Percentiles rank a stretch among this genome's conserved stretches.
Conservation (phyloP, 1,140 invertebrate genomes). For the Orussus abietinus region DNA sequence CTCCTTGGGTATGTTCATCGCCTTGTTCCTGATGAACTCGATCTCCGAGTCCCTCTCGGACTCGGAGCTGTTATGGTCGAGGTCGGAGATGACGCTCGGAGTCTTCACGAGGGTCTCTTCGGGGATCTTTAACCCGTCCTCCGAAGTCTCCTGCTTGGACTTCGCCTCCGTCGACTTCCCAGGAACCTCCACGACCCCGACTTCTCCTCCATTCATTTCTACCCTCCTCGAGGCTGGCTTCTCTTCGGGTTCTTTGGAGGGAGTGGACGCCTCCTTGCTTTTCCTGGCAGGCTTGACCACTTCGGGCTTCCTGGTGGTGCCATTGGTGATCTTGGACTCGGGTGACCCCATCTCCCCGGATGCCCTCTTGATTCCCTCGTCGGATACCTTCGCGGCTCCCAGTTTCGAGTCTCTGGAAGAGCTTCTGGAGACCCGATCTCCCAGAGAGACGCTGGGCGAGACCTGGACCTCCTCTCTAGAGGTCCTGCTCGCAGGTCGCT, state of each 20-base stretch:
- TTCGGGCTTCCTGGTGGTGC: constrained; percentile 30
- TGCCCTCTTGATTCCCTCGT: constrained; percentile 19
- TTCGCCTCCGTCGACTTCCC: constrained; percentile 11
- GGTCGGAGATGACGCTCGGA: constrained; percentile 45
- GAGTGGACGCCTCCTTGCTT: constrained; percentile 27
- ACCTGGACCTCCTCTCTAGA: constrained; percentile 15
- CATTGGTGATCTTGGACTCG: too few relatives aligned
- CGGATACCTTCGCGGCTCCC: constrained; percentile 12
- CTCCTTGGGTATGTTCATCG: constrained; percentile 39
- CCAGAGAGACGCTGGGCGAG: constrained; percentile 15
- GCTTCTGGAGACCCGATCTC: constrained; percentile 24
- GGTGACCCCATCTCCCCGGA: too few relatives aligned
- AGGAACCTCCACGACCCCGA: too few relatives aligned
- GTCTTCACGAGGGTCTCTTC: constrained; percentile 23
- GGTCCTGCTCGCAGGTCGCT: constrained; percentile 14
- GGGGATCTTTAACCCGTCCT: constrained; percentile 9
- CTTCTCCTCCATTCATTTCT: too few relatives aligned
- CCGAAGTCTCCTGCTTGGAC: constrained; percentile 6
- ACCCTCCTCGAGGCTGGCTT: constrained; percentile 1
- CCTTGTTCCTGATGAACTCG: constrained; percentile 52
- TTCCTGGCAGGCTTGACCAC: constrained; percentile 40
- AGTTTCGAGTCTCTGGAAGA: constrained; percentile 30
- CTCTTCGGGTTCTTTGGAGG: not conserved
- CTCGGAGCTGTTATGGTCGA: constrained; percentile 69
- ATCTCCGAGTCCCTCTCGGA: constrained; percentile 71